Percentiles rank a stretch among this genome's conserved stretches.
Conservation (phyloP, 1,140 invertebrate genomes). For the Delia radicum region DNA sequence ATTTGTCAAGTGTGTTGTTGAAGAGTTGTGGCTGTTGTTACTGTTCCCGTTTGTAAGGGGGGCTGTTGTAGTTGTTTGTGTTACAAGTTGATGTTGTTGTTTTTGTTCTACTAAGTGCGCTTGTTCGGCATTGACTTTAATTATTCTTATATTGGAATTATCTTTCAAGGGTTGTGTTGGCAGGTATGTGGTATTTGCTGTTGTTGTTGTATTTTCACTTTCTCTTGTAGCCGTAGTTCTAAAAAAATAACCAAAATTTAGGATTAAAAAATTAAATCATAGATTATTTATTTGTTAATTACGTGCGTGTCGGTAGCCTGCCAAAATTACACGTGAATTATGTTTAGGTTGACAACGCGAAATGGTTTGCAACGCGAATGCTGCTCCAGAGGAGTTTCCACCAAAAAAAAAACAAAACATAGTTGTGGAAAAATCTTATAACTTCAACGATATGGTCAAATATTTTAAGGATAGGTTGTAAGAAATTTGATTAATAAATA, state of each 20-base stretch:
- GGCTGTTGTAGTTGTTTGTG: constrained; percentile 28
- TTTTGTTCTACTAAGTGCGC: constrained; percentile 22
- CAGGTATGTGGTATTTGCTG: constrained; percentile 23
- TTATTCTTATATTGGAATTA: constrained; percentile 47
- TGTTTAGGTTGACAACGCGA: no score
- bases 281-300: no score
- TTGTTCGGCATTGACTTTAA: constrained; percentile 29
- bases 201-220: constrained; percentile 27
- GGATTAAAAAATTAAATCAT: not conserved
- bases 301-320: no score
- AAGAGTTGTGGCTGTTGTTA: not conserved
- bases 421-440: no score
- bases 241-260: not conserved
- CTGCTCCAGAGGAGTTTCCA: no score
- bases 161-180: constrained; percentile 45
- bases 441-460: no score
- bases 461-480: no score
- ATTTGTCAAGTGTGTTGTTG: not conserved
- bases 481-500: no score
- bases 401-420: no score
- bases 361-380: no score
- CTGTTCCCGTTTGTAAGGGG: not conserved
- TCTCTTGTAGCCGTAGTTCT: constrained; percentile 25
- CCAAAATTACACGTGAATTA: no score
- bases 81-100: constrained; percentile 23